Percentiles rank a stretch among this genome's conserved stretches.
phyloP scores from a whole-genome alignment of 2,797 vertebrate genomes.

The Knipowitschia caucasica region DNA sequence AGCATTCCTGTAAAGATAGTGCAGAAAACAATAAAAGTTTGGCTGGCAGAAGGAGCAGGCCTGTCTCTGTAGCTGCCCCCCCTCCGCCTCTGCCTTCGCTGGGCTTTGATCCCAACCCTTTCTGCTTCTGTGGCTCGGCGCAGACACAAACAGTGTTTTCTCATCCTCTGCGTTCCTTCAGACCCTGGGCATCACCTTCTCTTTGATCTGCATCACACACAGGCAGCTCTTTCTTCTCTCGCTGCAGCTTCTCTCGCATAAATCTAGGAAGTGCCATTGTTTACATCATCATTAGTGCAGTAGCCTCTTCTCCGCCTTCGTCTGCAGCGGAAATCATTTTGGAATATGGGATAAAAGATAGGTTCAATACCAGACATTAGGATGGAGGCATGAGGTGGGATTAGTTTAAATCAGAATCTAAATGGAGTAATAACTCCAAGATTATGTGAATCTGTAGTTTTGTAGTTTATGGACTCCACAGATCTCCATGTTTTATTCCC shows the following conservation, averaged over 20 bases:
- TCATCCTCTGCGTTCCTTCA: slow-evolving; percentile 35
- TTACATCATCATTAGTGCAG: too few species aligned
- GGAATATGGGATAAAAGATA: too few species aligned
- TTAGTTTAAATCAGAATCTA: too few species aligned
- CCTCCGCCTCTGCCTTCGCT: slow-evolving; percentile 46
- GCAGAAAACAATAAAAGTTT: slow-evolving; percentile 47
- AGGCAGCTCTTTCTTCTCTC: slow-evolving; percentile 41
- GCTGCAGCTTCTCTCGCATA: slow-evolving; percentile 26
- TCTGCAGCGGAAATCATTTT: too few species aligned
- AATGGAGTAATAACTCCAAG: too few species aligned
- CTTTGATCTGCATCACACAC: slow-evolving; percentile 68
- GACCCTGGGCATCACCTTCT: slow-evolving; percentile 50
- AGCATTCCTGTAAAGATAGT: slow-evolving; percentile 38
- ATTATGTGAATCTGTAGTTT: too few species aligned
- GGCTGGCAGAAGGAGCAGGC: slow-evolving; percentile 24
- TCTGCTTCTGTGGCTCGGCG: slow-evolving; percentile 37
- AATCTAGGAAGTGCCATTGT: slow-evolving; percentile 24
- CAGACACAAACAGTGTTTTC: slow-evolving; percentile 33
- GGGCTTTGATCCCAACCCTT: slow-evolving; percentile 69
- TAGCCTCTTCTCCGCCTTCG: too few species aligned
- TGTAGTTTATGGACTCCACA: too few species aligned
- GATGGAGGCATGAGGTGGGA: too few species aligned
- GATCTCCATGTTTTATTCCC: too few species aligned
- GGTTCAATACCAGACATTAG: too few species aligned
- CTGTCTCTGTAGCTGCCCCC: slow-evolving; percentile 43